These are phyloP conservation scores for Neodon shergylaensis DNA, from an alignment of 2,113 vertebrate species.

Conservation along the genomic window DNA sequence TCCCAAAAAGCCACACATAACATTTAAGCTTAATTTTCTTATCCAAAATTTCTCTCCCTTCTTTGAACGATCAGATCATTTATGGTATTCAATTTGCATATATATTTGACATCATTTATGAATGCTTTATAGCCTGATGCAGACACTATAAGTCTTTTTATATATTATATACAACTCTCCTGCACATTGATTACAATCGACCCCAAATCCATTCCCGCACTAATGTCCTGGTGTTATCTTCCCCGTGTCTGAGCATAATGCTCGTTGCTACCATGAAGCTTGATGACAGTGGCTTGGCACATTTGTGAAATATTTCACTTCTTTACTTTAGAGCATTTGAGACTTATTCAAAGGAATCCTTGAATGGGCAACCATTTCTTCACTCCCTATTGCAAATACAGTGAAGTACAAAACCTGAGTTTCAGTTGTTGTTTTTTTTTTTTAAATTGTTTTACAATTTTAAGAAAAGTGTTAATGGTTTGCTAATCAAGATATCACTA, in stretches of 20 bases:
- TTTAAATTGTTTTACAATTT: background rate
- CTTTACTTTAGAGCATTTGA: constrained; percentile 49
- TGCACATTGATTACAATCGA: constrained; percentile 17
- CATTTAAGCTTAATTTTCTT: constrained; percentile 64
- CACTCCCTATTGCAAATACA: background rate
- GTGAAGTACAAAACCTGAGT: background rate
- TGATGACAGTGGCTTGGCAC: constrained; percentile 23
- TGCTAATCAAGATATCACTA: background rate
- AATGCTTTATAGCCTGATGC: constrained; percentile 42
- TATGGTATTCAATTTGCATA: constrained; percentile 61
- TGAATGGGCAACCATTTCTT: background rate
- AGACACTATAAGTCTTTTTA: constrained; percentile 23
- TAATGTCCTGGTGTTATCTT: constrained; percentile 53
- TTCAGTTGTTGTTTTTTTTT: background rate
- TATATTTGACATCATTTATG: constrained; percentile 40
- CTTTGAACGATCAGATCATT: constrained; percentile 50
- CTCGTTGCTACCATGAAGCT: constrained; percentile 51
- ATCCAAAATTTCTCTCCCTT: constrained; percentile 42
- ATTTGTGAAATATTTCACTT: constrained; percentile 51
- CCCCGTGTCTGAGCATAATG: constrained; percentile 24
- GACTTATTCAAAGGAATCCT: constrained; percentile 1
- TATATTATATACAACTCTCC: background rate
- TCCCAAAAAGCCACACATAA: constrained; percentile 64
- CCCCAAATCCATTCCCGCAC: constrained; percentile 51
- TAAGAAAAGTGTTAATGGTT: background rate